Conservation (phyloP, 2,113 vertebrate species). For the Microcebus jonahi region DNA sequence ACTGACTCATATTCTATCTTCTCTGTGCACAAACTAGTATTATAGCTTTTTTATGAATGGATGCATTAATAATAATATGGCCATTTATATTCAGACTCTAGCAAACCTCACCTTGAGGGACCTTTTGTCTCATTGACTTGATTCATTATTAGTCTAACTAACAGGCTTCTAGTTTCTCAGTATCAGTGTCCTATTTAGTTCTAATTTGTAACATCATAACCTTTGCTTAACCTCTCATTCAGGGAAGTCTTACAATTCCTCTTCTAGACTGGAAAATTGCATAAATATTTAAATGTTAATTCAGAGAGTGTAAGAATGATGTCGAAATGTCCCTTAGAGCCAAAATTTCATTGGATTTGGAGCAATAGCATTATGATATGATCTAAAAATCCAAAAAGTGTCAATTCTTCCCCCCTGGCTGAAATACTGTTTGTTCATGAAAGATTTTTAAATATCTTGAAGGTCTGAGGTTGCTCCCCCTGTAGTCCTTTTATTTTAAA, state of each 20-base stretch:
- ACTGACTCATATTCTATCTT: background rate
- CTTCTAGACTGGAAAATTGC: slow-evolving; percentile 68
- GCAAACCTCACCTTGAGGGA: slow-evolving; percentile 83
- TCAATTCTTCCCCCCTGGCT: background rate
- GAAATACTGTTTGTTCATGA: slow-evolving; percentile 42
- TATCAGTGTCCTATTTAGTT: slow-evolving; percentile 82
- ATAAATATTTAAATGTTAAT: slow-evolving; percentile 79
- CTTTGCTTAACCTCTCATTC: slow-evolving; percentile 83
- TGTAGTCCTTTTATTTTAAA: slow-evolving; percentile 63
- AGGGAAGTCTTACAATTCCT: slow-evolving; percentile 76
- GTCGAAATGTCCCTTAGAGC: slow-evolving; percentile 64
- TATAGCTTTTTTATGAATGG: slow-evolving; percentile 78
- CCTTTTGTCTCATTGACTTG: slow-evolving; percentile 82
- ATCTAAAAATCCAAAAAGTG: slow-evolving; percentile 45
- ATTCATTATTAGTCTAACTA: slow-evolving; percentile 84
- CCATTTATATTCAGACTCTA: slow-evolving; percentile 84
- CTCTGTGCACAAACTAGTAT: slow-evolving; percentile 70
- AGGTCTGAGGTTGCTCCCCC: slow-evolving; percentile 3
- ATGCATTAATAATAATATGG: slow-evolving; percentile 81
- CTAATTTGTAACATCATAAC: slow-evolving; percentile 84
- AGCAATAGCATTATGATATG: background rate
- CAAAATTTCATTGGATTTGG: slow-evolving; percentile 53
- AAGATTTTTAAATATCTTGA: slow-evolving; percentile 41
- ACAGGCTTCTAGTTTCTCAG: slow-evolving; percentile 80
- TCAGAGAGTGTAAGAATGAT: slow-evolving; percentile 66